phyloP scores from a whole-genome alignment of 2,113 vertebrate species.

The Sebastes schlegelii region DNA sequence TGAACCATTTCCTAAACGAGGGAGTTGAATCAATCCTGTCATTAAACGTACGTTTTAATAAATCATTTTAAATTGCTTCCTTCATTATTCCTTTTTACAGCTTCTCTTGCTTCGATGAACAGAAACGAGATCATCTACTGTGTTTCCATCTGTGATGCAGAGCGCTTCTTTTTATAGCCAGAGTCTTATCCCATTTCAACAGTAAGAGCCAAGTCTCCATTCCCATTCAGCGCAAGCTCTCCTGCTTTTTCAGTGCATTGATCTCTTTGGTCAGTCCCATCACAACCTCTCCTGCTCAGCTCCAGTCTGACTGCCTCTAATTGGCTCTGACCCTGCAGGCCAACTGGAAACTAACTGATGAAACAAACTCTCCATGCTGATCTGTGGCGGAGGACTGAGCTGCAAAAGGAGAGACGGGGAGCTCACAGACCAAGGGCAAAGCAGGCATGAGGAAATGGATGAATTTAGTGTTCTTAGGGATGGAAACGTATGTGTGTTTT shows the following conservation, averaged over 20 bases:
- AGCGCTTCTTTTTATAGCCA: constrained; percentile 22
- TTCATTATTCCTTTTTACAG: constrained; percentile 9
- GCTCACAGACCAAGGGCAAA: constrained; percentile 21
- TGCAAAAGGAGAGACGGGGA: constrained; percentile 11
- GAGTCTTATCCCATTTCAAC: constrained; percentile 29
- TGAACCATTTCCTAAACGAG: constrained; percentile 6
- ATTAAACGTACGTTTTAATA: background rate
- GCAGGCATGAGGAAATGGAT: background rate
- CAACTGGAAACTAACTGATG: constrained; percentile 52
- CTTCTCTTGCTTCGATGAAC: constrained; percentile 29
- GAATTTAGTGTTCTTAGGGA: background rate
- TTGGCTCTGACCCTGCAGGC: constrained; percentile 69
- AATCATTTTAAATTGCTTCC: constrained; percentile 15
- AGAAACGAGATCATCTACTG: constrained; percentile 23
- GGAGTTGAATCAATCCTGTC: constrained; percentile 1
- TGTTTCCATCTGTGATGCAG: constrained; percentile 27
- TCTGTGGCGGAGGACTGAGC: constrained; percentile 31
- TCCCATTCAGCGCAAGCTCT: constrained; percentile 33
- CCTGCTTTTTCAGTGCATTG: constrained; percentile 26
- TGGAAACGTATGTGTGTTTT: constrained; percentile 10
- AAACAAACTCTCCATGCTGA: constrained; percentile 46
- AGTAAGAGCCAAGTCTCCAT: constrained; percentile 24
- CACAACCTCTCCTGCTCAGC: constrained; percentile 58
- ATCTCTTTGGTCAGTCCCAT: constrained; percentile 65
- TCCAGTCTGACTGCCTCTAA: constrained; percentile 69